A percentile compares a stretch with the other conserved stretches of the same genome.
Evolutionary conservation across 2,113 vertebrate species (phyloP).

Genomic region (Malaclemys terrapin): DNA sequence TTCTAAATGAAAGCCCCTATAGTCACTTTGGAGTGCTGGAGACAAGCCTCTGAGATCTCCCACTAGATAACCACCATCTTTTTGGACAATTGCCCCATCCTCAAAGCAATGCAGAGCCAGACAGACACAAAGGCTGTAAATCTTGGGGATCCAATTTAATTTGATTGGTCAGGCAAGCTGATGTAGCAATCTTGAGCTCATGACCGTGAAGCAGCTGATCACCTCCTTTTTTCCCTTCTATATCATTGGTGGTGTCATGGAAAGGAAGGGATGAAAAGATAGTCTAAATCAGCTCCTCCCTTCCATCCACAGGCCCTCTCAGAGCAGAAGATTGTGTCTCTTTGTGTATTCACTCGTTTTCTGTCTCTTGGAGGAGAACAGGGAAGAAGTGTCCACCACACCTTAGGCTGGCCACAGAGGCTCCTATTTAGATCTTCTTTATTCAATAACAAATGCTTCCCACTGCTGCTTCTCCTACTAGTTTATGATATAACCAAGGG

Average conservation of each 20-base stretch:
- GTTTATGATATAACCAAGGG: not conserved
- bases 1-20: not conserved
- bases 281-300: too few species aligned
- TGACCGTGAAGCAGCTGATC: not conserved
- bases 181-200: not conserved
- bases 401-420: accelerated
- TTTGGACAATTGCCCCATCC: not conserved
- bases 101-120: not conserved
- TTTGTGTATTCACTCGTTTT: not conserved
- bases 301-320: not conserved
- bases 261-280: too few species aligned
- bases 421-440: not conserved
- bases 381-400: not conserved
- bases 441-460: not conserved
- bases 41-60: not conserved
- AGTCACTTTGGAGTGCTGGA: accelerated
- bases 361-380: not conserved
- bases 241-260: not conserved
- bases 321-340: not conserved
- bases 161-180: not conserved
- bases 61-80: not conserved
- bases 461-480: not conserved
- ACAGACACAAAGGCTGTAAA: not conserved
- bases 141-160: not conserved
- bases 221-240: not conserved